Evolutionary conservation across 2,113 vertebrate genomes (phyloP).

Genomic region (Camarhynchus parvulus): DNA sequence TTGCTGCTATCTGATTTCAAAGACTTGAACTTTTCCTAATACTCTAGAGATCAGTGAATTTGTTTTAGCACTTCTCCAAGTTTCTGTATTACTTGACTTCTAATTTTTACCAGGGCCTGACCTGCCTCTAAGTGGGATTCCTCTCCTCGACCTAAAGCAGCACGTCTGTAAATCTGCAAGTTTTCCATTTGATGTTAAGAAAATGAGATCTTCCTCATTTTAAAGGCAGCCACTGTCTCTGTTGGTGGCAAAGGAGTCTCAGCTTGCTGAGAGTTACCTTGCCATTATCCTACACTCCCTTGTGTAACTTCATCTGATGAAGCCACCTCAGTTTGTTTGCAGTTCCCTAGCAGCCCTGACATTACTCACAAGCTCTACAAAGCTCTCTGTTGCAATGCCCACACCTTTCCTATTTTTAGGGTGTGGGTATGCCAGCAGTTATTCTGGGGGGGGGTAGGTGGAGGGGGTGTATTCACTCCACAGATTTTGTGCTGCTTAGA

Average conservation of each 20-base stretch:
- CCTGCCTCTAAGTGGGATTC: not conserved
- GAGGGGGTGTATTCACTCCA: not conserved
- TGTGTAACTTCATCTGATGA: not conserved
- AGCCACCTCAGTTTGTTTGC: conserved; percentile 31
- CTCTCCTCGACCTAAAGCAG: not conserved
- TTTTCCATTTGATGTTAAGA: not conserved
- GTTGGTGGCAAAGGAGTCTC: not conserved
- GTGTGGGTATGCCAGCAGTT: not conserved
- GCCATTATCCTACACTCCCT: not conserved
- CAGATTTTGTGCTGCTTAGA: not conserved
- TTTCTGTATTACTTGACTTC: not conserved
- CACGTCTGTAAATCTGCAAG: not conserved
- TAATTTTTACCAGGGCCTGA: not conserved
- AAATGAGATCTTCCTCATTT: not conserved
- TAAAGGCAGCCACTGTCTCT: not conserved
- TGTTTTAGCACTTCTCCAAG: conserved; percentile 10
- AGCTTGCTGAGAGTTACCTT: not conserved
- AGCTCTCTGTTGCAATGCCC: conserved; percentile 13
- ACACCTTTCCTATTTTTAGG: conserved; percentile 59
- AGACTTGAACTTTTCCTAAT: not conserved
- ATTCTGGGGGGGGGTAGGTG: not conserved
- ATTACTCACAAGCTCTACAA: conserved; percentile 8
- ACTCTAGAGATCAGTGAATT: not conserved
- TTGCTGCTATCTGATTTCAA: conserved; percentile 31
- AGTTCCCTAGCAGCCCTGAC: conserved; percentile 26